Conservation (phyloP, 92 coral and sea anemone species). For the Bergia puertoricense region DNA sequence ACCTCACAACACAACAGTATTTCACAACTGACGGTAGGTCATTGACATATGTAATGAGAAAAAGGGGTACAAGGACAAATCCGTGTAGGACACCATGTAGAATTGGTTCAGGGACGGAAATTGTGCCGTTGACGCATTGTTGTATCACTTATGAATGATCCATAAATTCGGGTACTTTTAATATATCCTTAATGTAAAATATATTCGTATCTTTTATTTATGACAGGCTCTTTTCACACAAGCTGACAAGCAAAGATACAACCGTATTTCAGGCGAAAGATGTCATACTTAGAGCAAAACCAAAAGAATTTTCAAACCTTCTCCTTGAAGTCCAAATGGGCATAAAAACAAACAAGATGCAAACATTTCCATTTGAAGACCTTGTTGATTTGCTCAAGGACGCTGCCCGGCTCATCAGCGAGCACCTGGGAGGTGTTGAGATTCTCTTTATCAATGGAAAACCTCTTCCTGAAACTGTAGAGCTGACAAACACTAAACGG, state of each 20-base stretch:
- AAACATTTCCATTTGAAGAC: neutral
- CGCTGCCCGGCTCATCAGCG: neutral
- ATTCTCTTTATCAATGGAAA: slow-evolving; percentile 27
- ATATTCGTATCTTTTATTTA: neutral
- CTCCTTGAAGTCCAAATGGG: slow-evolving; percentile 32
- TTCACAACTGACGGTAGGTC: no score
- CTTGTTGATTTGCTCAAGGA: slow-evolving; percentile 29
- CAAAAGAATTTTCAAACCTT: slow-evolving; percentile 27
- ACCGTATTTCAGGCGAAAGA: neutral
- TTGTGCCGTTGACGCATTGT: no score
- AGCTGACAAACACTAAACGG: neutral
- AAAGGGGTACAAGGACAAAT: no score
- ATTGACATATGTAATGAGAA: no score
- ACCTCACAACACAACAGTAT: neutral
- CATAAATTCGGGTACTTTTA: no score
- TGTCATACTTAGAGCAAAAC: slow-evolving; percentile 13
- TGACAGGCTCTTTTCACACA: slow-evolving; percentile 1
- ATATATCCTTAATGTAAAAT: neutral
- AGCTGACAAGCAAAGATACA: neutral
- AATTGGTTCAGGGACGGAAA: no score
- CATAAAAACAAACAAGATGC: neutral
- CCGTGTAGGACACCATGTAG: no score
- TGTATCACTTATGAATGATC: no score
- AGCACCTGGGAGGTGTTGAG: slow-evolving; percentile 8
- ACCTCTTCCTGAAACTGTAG: slow-evolving; percentile 1